Evolutionary conservation across 2,888 invertebrate species (phyloP).

Genomic region (Octonoba sinensis): DNA sequence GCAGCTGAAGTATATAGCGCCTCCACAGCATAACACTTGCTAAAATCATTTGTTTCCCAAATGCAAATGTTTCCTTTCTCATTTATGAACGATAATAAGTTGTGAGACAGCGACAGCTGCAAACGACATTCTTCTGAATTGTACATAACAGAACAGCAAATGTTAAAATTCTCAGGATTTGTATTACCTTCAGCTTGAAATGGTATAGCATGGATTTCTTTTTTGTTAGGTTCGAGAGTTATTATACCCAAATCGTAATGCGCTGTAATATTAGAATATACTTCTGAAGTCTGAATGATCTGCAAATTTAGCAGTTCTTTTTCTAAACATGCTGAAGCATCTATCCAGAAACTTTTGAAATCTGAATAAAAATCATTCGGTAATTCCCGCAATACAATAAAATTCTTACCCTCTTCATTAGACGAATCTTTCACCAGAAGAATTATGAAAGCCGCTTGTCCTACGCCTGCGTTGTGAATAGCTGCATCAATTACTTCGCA

Average conservation of each 20-base stretch:
- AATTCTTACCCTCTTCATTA: neutral
- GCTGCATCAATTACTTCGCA: constrained; percentile 11
- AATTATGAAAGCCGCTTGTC: neutral
- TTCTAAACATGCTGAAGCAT: constrained; percentile 19
- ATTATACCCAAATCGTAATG: constrained; percentile 13
- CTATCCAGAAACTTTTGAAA: constrained; percentile 30
- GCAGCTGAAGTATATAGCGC: no score
- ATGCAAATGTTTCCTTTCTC: constrained; percentile 1
- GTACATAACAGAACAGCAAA: neutral
- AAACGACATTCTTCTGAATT: neutral
- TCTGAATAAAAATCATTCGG: constrained; percentile 11
- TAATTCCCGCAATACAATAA: constrained; percentile 10
- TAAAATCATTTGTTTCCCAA: neutral
- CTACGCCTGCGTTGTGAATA: neutral
- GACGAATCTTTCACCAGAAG: neutral
- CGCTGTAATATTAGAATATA: neutral
- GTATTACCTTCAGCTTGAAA: neutral
- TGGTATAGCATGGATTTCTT: neutral
- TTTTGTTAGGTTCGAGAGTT: neutral
- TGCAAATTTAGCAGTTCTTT: neutral
- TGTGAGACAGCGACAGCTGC: constrained; percentile 6
- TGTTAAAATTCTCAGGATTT: neutral
- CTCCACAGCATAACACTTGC: no score
- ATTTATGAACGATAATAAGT: neutral
- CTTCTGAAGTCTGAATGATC: neutral